Conservation (phyloP, 2,797 vertebrate genomes). For the Momotus momota region DNA sequence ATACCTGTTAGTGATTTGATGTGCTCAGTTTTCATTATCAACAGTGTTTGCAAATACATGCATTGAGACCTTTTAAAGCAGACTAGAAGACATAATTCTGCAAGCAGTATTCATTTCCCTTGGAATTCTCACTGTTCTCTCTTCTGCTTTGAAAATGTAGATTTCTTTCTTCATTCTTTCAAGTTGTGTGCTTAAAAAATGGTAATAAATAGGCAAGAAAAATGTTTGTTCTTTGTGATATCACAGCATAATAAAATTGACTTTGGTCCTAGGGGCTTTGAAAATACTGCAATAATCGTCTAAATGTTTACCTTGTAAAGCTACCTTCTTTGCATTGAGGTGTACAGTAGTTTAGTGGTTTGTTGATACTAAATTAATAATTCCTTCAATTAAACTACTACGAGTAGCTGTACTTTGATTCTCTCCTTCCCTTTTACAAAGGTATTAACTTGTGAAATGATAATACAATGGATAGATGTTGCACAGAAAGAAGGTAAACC, state of each 20-base stretch:
- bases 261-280: neutral
- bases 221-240: neutral
- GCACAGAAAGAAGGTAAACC: neutral
- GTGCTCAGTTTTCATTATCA: neutral
- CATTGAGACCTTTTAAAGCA: neutral
- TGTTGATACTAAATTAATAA: neutral
- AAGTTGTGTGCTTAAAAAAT: neutral
- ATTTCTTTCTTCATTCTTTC: neutral
- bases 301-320: neutral
- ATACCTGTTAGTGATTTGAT: fast-evolving
- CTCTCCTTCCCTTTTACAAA: neutral
- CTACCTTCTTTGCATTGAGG: neutral
- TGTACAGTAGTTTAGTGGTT: neutral
- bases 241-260: neutral
- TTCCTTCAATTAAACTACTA: neutral
- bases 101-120: neutral
- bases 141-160: neutral
- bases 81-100: neutral
- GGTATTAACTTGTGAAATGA: neutral
- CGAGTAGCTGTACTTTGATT: neutral
- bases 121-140: neutral
- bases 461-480: neutral
- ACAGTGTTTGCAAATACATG: neutral
- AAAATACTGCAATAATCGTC: neutral
- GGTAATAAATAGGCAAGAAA: neutral